These are phyloP conservation scores for Pygoscelis adeliae DNA, from an alignment of 2,113 vertebrate genomes.

Conservation along the genomic window DNA sequence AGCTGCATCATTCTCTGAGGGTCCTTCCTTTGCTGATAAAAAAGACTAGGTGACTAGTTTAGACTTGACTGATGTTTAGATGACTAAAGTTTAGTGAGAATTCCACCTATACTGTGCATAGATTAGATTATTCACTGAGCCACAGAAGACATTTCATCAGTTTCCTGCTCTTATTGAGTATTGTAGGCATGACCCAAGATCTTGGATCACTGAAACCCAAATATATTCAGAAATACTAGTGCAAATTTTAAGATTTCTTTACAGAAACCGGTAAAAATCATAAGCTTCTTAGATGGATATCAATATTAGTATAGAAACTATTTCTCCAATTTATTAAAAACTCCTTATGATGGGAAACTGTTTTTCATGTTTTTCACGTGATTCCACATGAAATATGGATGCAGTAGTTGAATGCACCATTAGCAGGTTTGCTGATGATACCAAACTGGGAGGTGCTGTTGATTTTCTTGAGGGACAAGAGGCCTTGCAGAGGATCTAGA, in stretches of 20 bases:
- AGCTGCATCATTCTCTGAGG: neutral
- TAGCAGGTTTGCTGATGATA: neutral
- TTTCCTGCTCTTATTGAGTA: neutral
- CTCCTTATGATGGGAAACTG: neutral
- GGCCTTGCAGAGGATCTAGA: neutral
- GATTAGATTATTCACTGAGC: neutral
- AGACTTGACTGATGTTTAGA: neutral
- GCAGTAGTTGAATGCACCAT: neutral
- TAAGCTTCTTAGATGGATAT: neutral
- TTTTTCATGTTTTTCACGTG: neutral
- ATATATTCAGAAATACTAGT: neutral
- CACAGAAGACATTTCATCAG: neutral
- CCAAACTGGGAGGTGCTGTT: neutral
- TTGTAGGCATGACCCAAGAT: neutral
- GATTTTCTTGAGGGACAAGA: neutral
- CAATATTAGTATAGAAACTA: neutral
- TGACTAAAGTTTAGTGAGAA: neutral
- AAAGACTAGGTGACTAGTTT: neutral
- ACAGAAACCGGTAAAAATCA: neutral
- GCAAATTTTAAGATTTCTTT: neutral
- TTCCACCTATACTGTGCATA: neutral
- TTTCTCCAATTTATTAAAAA: neutral
- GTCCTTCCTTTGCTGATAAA: neutral
- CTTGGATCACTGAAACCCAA: neutral
- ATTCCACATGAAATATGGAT: neutral